Conservation (phyloP, 2,888 invertebrate species). For the Luffia ferchaultella region DNA sequence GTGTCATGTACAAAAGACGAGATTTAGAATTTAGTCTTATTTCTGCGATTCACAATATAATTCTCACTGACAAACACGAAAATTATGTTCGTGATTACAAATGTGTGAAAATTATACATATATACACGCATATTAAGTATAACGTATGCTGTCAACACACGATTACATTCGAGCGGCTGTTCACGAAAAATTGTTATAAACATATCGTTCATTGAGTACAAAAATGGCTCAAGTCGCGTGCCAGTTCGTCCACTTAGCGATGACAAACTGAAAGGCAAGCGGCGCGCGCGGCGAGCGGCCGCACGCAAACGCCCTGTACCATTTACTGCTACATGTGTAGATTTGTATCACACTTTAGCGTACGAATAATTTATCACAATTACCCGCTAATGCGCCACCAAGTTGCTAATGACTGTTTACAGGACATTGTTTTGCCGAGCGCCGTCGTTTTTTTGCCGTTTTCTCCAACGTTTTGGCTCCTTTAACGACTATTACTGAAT, state of each 20-base stretch:
- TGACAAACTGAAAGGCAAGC: slow-evolving; percentile 4
- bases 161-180: no score
- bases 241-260: slow-evolving; percentile 5
- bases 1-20: no score
- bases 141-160: no score
- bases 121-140: no score
- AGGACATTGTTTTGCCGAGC: not conserved
- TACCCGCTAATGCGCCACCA: slow-evolving; percentile 5
- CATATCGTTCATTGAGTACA: not conserved
- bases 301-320: slow-evolving; percentile 6
- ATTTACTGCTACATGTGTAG: slow-evolving; percentile 12
- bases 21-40: no score
- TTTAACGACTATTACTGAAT: not conserved
- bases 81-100: no score
- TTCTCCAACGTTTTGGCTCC: not conserved
- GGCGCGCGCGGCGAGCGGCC: not conserved
- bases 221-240: slow-evolving; percentile 4
- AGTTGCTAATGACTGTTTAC: slow-evolving; percentile 1
- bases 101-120: no score
- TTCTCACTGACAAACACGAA: no score
- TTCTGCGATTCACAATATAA: no score
- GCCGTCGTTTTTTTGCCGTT: not conserved
- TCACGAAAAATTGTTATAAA: not conserved
- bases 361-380: slow-evolving; percentile 10
- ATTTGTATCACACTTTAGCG: slow-evolving; percentile 9